These are phyloP conservation scores for Microtus pennsylvanicus DNA, from an alignment of 2,113 vertebrate species.

Conservation along the genomic window DNA sequence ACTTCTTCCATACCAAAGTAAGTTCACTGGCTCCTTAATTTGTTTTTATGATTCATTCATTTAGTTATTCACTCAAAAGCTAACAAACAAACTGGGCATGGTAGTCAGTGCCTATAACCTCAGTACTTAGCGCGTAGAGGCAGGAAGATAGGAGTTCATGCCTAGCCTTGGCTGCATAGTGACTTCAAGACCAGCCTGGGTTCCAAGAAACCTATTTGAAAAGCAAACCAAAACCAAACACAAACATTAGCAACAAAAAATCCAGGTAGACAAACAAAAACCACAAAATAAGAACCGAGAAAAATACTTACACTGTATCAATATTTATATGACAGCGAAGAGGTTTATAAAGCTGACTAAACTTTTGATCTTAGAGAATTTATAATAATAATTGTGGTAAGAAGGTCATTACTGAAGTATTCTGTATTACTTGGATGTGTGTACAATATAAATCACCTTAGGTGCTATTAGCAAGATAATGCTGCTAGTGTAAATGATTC, in stretches of 20 bases:
- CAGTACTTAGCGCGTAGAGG: neutral
- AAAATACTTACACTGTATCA: neutral
- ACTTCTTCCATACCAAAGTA: conserved; percentile 23
- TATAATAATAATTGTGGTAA: neutral
- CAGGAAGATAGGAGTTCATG: neutral
- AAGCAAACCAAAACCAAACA: neutral
- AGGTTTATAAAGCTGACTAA: neutral
- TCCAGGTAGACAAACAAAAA: neutral
- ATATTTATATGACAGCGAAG: neutral
- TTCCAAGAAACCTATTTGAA: neutral
- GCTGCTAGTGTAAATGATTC: conserved; percentile 9
- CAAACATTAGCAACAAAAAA: neutral
- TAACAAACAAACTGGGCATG: neutral
- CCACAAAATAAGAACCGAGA: neutral
- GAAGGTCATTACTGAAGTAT: conserved; percentile 27
- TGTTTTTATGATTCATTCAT: neutral
- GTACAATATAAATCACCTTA: conserved; percentile 42
- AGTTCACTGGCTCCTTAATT: neutral
- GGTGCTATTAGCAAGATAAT: conserved; percentile 1
- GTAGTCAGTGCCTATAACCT: neutral
- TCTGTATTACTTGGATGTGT: neutral
- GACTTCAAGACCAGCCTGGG: neutral
- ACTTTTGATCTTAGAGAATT: neutral
- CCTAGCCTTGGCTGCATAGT: neutral
- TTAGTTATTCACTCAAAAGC: conserved; percentile 45